Percentiles rank a stretch among this genome's conserved stretches.
phyloP scores from a whole-genome alignment of 2,888 invertebrate genomes.

The Neoitamus cyanurus region DNA sequence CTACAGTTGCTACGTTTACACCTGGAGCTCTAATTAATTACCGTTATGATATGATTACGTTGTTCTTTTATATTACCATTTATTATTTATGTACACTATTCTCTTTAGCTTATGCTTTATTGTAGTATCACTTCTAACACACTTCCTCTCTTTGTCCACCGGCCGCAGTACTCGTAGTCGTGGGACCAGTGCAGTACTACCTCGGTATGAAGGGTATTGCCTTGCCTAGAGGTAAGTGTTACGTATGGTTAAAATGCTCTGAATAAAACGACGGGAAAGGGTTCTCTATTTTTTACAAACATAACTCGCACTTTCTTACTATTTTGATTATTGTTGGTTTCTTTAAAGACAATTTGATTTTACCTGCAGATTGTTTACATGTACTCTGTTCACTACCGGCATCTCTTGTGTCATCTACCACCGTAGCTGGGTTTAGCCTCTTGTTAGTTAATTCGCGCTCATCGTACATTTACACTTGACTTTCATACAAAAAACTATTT shows the following conservation, averaged over 20 bases:
- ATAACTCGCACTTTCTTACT: not conserved
- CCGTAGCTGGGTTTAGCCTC: not conserved
- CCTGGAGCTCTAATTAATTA: conserved; percentile 28
- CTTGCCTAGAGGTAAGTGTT: not conserved
- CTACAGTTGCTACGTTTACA: not conserved
- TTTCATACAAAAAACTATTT: conserved; percentile 18
- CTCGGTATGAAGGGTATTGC: not conserved
- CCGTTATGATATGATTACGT: conserved; percentile 39
- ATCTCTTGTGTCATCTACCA: not conserved
- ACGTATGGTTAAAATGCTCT: not conserved
- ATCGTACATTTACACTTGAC: not conserved
- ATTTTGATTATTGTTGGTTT: conserved; percentile 12
- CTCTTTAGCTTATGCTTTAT: conserved; percentile 36
- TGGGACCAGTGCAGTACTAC: not conserved
- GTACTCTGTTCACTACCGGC: not conserved
- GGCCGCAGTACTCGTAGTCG: not conserved
- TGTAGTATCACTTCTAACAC: conserved; percentile 43
- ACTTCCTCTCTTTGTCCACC: not conserved
- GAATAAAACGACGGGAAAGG: not conserved
- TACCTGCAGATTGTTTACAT: conserved; percentile 16
- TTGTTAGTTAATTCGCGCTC: not conserved
- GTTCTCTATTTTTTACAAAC: not conserved
- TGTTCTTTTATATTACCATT: conserved; percentile 4
- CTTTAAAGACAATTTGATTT: conserved; percentile 23
- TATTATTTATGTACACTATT: conserved; percentile 43